Base-by-base conservation (phyloP, 2,113 vertebrate genomes). In the Ictidomys tridecemlineatus region DNA sequence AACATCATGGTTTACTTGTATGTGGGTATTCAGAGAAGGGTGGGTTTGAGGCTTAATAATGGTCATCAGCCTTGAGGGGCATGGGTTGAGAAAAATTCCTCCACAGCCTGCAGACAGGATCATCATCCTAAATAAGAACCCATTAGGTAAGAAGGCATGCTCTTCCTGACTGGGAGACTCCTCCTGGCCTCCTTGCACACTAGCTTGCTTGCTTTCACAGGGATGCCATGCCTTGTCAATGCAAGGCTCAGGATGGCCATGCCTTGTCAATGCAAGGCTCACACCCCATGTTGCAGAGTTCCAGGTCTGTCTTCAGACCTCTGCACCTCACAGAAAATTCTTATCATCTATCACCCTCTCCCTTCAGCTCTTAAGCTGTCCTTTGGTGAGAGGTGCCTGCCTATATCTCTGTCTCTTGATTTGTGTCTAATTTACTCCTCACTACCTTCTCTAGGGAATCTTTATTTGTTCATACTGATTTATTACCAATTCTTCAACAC, bases 91-190 rank as follows among this genome's bases (percentile, higher is more conserved):
- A 53, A 61, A 78, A 34, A 69, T 5, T 69, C 34, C 9, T 16
- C 30, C 5, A 1, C 24, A 48, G 34, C 14, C 17, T n/a, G 1
- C 4, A 1, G 37, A 39, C 12, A 18, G 48, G 5, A 0, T 17
- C 73, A 16, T 34, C 34, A 61, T 37, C 20, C 30, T 37, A 37
- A 4, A 20, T 20, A 39, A 39, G 39, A 18, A 45, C 39, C 51
- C 8, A 11, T 4, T 37, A 7, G 37, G 11, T 37, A 16, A 65
- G 26, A 8, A 10, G 18, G 4, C 12, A 51, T 1, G 12, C 30
- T 8, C 14, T 51, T n/a, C n/a, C 4, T 45, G 1, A 10, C 26
- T 34, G 1, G 39, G 37, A 56, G 39, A 8, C 28, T 1, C 8
- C 0, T 69, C 58, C 85, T 13, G 2, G 8, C 22, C 8, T 88